Base-by-base conservation (phyloP, 2,888 invertebrate genomes). In the Cheilosia grossa region DNA sequence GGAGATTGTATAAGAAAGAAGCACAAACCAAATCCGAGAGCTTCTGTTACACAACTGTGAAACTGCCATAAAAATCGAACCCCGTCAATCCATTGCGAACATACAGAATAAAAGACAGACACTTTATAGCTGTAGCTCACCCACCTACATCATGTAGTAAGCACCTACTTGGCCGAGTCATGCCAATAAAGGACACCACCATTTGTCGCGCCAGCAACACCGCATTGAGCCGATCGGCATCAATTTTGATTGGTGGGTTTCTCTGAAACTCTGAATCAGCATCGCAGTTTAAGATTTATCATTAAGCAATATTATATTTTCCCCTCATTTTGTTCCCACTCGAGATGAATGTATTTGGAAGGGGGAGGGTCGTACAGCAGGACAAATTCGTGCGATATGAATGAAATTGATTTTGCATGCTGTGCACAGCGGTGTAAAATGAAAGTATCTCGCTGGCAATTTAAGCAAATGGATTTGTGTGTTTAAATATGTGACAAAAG, bases 181-280 rank as follows among this genome's bases (percentile, higher is more conserved):
- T 37, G 37, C 4, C 37, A 37, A 37, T 37, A 37, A 37, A 37
- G 37, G 37, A 37, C 37, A 37, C 37, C n/a, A 47, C 9, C 17
- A 47, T 47, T 17, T 19, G 17, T 19, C 19, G 19, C 19, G 21
- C 19, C 19, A 19, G 4, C 21, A 19, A 19, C 21, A 49, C 44
- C 44, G n/a, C 58, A 40, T 10, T 15, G 4, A 15, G 13, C 19
- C 58, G 58, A 58, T 40, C n/a, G 15, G 15, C n/a, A 21, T 58
- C 40, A 40, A 58, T 58, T 58, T n/a, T 24, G 21, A 15, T 40
- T 24, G 17, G 10, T 58, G 10, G 19, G 56, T 56, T 37, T 56
- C n/a, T n/a, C n/a, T n/a, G n/a, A n/a, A n/a, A n/a, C n/a, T 33
- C n/a, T 40, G 58, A 58, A 58, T 58, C 58, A 58, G 13, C 5